A percentile compares a stretch with the other conserved stretches of the same genome.
phyloP scores from a whole-genome alignment of 2,113 vertebrate species.

The Spermophilus dauricus region DNA sequence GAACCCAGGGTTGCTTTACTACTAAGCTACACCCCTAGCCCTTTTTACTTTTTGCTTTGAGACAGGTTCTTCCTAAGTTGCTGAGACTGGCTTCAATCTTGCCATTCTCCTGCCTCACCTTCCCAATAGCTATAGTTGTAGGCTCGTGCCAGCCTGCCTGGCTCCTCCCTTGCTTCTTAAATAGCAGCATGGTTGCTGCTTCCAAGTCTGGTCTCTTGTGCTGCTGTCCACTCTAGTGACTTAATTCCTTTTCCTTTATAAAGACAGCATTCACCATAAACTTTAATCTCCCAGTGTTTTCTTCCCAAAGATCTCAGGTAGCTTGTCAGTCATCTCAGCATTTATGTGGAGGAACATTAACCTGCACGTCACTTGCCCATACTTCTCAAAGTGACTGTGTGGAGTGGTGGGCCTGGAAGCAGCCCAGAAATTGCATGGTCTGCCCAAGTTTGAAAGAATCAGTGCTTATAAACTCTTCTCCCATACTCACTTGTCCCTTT shows the following conservation, averaged over 20 bases:
- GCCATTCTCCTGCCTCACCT: neutral
- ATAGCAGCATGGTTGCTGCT: neutral
- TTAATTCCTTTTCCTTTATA: neutral
- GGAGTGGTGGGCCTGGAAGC: neutral
- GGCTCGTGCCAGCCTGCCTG: neutral
- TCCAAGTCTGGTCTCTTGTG: neutral
- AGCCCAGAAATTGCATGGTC: neutral
- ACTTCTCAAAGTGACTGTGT: neutral
- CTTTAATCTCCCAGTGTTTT: neutral
- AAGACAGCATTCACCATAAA: neutral
- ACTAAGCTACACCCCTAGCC: neutral
- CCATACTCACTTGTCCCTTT: neutral
- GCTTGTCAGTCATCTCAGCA: neutral
- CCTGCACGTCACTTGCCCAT: neutral
- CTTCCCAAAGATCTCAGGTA: neutral
- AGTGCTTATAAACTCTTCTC: neutral
- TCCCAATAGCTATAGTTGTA: neutral
- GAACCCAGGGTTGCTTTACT: neutral
- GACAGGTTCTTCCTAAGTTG: neutral
- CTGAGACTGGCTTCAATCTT: neutral
- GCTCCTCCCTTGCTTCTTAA: neutral
- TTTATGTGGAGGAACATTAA: neutral
- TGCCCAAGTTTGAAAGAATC: neutral
- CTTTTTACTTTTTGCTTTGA: neutral
- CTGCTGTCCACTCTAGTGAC: rapidly evolving